Base-by-base conservation (phyloP, 2,113 vertebrate species). In the Aspiorhynchus laticeps region DNA sequence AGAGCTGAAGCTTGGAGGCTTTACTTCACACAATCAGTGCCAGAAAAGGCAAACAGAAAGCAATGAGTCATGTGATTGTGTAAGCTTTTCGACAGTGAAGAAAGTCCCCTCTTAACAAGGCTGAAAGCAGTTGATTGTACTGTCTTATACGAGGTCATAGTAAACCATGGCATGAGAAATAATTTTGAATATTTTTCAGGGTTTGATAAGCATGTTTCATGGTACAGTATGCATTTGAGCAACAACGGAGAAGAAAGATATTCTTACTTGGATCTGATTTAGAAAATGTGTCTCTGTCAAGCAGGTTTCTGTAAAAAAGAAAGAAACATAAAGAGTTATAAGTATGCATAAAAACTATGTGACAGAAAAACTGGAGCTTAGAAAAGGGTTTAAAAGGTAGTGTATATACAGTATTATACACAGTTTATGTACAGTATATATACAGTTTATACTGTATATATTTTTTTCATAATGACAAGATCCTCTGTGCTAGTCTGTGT, bases 261-360 rank as follows among this genome's bases (percentile, higher is more conserved):
- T 51, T 82, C 97, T 97, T 96, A 98, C 97, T 97, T 48, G 97
- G 97, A 94, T 98, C 97, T 80, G 97, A 98, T 93, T 98, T 98
- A 92, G 97, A 98, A 95, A 98, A 98, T 0, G 98, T 99, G 92
- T 99, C 98, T 93, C 95, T 96, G 94, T 99, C 98, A 92, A 99
- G 95, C 56, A 96, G 94, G 90, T 96, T 95, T 93, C 95, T 96
- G 93, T 87, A 67, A 87, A 93, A 61, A 90, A 92, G 67, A 91
- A 38, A 93, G 88, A 28, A 77, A 69, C 4, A 19, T 31, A 85
- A 74, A 0, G 4, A 56, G 28, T 74, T 65, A n/a, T 21, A 74
- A 77, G 67, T 75, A 75, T 43, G 73, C 73, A 33, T 31, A 7
- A 53, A 53, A 21, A 19, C 17, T 28, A 5, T 4, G 21, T 26